Percentiles rank a stretch among this genome's conserved stretches.
phyloP scores from a whole-genome alignment of 2,888 invertebrate genomes.

The Fragum sueziense region DNA sequence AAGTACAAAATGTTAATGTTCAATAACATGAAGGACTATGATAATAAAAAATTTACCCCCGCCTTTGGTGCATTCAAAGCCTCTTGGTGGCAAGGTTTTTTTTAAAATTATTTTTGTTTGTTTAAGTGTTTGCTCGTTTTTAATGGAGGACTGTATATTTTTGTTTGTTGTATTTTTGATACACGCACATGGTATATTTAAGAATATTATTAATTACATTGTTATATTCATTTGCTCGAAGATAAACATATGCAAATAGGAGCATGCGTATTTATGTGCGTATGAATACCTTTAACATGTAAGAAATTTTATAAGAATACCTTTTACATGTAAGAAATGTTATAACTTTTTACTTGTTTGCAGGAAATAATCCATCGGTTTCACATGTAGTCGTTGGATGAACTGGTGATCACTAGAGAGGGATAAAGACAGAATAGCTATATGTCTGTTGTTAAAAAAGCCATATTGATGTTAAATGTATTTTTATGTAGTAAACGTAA shows the following conservation, averaged over 20 bases:
- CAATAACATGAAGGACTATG: no score
- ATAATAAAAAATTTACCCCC: no score
- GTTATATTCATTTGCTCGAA: no score
- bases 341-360: not conserved
- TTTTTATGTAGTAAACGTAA: not conserved
- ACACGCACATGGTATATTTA: not conserved
- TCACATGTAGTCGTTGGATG: constrained; percentile 13
- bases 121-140: not conserved
- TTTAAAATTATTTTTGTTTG: not conserved
- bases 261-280: not conserved
- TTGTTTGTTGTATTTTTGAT: not conserved
- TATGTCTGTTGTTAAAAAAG: no score
- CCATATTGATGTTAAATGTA: not conserved
- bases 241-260: not conserved
- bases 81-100: not conserved
- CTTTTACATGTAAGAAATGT: not conserved
- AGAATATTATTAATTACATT: not conserved
- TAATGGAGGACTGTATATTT: no score
- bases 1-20: not conserved
- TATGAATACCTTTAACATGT: not conserved
- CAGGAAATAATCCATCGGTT: constrained; percentile 2
- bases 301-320: not conserved
- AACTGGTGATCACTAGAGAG: no score
- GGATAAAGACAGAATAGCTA: no score
- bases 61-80: not conserved